Base-by-base conservation (phyloP, 2,797 vertebrate species). In the Gymnopithys bicolor region DNA sequence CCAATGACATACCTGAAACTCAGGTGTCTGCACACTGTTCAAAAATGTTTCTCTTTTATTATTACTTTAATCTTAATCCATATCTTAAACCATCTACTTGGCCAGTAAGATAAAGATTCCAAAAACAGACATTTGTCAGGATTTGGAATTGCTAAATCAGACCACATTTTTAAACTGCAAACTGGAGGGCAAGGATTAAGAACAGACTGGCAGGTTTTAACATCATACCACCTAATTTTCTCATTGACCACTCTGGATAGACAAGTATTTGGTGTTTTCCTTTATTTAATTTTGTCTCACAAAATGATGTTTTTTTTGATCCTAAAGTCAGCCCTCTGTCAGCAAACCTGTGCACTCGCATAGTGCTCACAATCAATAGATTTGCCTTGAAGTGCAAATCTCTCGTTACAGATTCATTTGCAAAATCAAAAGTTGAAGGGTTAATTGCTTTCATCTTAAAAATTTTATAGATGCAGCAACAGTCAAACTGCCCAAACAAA, bases 361-460 rank as follows among this genome's bases (percentile, higher is more conserved):
- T 1, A 86, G 43, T 13, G 45, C 46, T 68, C 16, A 63, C 35
- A 52, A 62, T 73, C 32, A 55, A 64, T 9, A 27, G 46, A 48
- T 52, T 56, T 91, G 66, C 45, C 73, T 77, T 22, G 59, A 85
- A 91, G 87, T 6, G 69, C 24, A 32, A 23, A 55, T 70, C 90
- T 93, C 59, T 59, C 6, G 5, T 60, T 80, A 78, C 4, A 27
- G 4, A 87, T 56, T 32, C 8, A 70, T 55, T 78, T 79, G 66
- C 11, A 68, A 90, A 92, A 73, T 25, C 5, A 5, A 32, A 92
- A 94, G 52, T 43, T 63, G 55, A 96, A 77, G 59, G n/a, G 48
- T 88, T 92, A 92, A 87, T 46, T 88, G 62, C 35, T 94, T 88
- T 85, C 86, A 58, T 73, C 60, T 94, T 92, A 70, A 87, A 84